These are phyloP conservation scores for Lynx canadensis DNA, from an alignment of 2,113 vertebrate genomes.

Conservation along the genomic window DNA sequence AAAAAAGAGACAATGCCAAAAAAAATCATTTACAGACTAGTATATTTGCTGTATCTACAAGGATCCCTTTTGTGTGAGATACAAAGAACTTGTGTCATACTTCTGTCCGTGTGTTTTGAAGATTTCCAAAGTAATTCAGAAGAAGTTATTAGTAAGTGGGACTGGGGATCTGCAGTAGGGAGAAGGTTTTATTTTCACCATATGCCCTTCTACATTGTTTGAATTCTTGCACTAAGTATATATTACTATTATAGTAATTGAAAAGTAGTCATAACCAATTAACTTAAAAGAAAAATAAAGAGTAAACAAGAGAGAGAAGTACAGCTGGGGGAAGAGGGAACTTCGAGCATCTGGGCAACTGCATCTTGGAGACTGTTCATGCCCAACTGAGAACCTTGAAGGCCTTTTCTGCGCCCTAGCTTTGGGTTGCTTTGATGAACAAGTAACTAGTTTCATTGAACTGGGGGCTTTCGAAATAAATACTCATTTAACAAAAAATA, in stretches of 20 bases:
- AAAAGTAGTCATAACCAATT: conserved; percentile 68
- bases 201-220: neutral
- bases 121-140: neutral
- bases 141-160: neutral
- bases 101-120: neutral
- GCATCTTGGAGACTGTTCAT: neutral
- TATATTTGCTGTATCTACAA: neutral
- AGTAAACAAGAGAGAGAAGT: neutral
- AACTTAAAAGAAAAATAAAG: conserved; percentile 31
- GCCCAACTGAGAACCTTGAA: neutral
- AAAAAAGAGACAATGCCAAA: neutral
- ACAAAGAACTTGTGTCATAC: neutral
- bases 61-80: neutral
- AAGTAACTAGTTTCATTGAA: neutral
- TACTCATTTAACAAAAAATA: conserved; percentile 9
- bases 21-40: neutral
- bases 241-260: conserved; percentile 58
- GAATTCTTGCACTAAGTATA: conserved; percentile 48
- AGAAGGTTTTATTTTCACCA: neutral
- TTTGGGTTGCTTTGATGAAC: neutral
- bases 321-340: neutral
- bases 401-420: neutral
- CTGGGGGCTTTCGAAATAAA: neutral
- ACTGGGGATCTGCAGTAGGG: neutral
- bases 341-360: neutral